Conservation (phyloP, 1,140 invertebrate species). For the Andricus grossulariae region DNA sequence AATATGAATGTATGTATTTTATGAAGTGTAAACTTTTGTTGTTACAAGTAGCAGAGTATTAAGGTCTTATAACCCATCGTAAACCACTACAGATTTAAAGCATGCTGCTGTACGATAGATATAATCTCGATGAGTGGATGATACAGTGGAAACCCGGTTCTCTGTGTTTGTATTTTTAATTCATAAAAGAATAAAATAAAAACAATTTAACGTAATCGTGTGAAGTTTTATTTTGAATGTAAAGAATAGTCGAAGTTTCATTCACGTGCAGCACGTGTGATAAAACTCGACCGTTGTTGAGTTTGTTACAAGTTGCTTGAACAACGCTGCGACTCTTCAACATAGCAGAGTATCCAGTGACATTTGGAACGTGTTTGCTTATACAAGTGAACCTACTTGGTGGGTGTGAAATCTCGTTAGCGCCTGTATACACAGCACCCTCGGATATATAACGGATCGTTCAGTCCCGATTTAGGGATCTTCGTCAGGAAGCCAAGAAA, state of each 20-base stretch:
- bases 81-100: too few species aligned
- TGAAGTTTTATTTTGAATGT: not conserved
- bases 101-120: too few species aligned
- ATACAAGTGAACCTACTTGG: slow-evolving; percentile 47
- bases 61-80: too few species aligned
- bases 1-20: too few species aligned
- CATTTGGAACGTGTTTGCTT: slow-evolving; percentile 59
- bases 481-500: slow-evolving; percentile 52
- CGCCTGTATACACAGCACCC: slow-evolving; percentile 31
- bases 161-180: too few species aligned
- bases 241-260: slow-evolving; percentile 46
- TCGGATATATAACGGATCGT: slow-evolving; percentile 45
- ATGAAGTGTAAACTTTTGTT: too few species aligned
- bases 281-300: slow-evolving; percentile 50
- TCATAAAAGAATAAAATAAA: too few species aligned
- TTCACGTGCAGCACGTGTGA: slow-evolving; percentile 52
- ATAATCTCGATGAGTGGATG: too few species aligned
- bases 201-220: too few species aligned
- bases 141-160: too few species aligned
- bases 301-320: slow-evolving; percentile 46
- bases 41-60: too few species aligned
- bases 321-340: slow-evolving; percentile 57
- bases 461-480: slow-evolving; percentile 56
- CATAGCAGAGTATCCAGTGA: slow-evolving; percentile 48
- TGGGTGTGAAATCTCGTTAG: slow-evolving; percentile 43